Evolutionary conservation across 2,113 vertebrate genomes (phyloP).

Genomic region (Gambusia holbrooki): DNA sequence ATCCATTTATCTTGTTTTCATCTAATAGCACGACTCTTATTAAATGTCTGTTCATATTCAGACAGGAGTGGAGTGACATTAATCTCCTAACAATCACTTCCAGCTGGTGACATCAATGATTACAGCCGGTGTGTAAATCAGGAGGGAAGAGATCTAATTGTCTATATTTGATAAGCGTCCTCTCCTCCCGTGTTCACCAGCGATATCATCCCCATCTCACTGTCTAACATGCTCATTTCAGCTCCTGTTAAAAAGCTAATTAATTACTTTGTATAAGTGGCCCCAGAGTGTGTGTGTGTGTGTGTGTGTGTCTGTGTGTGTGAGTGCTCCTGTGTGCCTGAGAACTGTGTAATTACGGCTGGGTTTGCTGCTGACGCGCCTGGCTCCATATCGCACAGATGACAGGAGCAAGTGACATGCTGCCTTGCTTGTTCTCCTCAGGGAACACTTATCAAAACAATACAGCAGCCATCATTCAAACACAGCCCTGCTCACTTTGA

Average conservation of each 20-base stretch:
- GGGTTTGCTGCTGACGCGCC: constrained; percentile 13
- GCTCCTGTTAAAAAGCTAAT: constrained; percentile 50
- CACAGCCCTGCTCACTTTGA: constrained; percentile 62
- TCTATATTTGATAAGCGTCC: constrained; percentile 43
- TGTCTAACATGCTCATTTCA: constrained; percentile 50
- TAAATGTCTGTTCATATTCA: neutral
- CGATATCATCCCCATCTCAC: constrained; percentile 44
- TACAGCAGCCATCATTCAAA: constrained; percentile 68
- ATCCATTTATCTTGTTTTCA: neutral
- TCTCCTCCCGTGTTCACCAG: constrained; percentile 11
- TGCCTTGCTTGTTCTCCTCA: constrained; percentile 59
- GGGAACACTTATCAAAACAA: constrained; percentile 78
- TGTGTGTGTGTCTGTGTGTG: neutral
- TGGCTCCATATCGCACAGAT: constrained; percentile 47
- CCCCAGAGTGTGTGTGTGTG: neutral
- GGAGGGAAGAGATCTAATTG: constrained; percentile 39
- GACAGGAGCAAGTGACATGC: constrained; percentile 61
- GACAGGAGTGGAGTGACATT: neutral
- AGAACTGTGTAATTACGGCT: constrained; percentile 39
- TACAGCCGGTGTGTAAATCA: neutral
- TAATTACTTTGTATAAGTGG: constrained; percentile 46
- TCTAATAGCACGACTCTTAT: neutral
- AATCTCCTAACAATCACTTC: neutral
- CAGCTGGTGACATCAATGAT: neutral
- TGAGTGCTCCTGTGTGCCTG: neutral